phyloP scores from a whole-genome alignment of 2,113 vertebrate species.

The Collichthys lucidus region DNA sequence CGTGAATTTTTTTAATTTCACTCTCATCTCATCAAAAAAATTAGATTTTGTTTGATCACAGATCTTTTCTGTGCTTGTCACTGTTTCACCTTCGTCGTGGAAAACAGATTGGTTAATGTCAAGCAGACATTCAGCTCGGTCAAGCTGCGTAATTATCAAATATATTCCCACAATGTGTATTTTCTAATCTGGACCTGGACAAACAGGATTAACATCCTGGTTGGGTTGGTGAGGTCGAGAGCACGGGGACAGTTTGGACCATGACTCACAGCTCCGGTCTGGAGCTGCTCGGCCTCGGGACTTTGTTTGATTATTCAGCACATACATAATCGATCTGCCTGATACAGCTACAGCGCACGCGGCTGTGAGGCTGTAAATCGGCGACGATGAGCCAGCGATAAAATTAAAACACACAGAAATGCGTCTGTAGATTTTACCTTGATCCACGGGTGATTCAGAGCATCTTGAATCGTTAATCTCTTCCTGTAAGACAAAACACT shows the following conservation, averaged over 20 bases:
- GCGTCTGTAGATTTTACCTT: slow-evolving; percentile 83
- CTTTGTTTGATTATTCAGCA: background rate
- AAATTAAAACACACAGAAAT: background rate
- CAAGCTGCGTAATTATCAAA: background rate
- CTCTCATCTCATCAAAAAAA: too few relatives aligned
- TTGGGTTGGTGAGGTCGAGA: background rate
- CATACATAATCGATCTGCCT: background rate
- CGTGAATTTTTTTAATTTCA: too few relatives aligned
- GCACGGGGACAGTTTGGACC: background rate
- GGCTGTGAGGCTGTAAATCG: background rate
- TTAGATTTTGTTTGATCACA: too few relatives aligned
- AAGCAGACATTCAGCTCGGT: background rate
- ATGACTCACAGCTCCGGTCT: background rate
- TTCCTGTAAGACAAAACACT: slow-evolving; percentile 84
- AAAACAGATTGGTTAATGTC: background rate
- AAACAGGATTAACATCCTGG: background rate
- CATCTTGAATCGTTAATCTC: slow-evolving; percentile 92
- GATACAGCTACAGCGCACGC: background rate
- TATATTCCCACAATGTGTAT: background rate
- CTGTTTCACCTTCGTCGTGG: too few relatives aligned
- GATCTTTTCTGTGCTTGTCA: too few relatives aligned
- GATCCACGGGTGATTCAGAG: slow-evolving; percentile 95
- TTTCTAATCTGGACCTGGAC: background rate
- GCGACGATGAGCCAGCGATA: too few relatives aligned
- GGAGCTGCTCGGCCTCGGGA: background rate